Evolutionary conservation across 2,797 vertebrate species (phyloP).

Genomic region (Antrozous pallidus): DNA sequence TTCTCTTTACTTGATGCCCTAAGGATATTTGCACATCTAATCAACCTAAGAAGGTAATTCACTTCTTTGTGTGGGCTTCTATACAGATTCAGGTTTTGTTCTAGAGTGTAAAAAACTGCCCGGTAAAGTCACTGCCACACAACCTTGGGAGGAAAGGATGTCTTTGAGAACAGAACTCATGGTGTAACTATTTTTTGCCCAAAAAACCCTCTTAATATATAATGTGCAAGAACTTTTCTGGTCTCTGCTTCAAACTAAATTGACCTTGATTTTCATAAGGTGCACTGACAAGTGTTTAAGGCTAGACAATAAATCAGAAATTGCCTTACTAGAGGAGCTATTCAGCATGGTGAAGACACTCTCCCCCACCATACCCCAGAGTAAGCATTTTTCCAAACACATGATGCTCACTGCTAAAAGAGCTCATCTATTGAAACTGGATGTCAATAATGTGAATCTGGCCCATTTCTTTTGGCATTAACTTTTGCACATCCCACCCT

Average conservation of each 20-base stretch:
- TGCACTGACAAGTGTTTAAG: slow-evolving; percentile 26
- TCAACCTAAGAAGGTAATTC: slow-evolving; percentile 4
- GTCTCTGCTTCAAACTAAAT: slow-evolving; percentile 51
- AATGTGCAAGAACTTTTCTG: background rate
- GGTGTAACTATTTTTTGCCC: slow-evolving; percentile 34
- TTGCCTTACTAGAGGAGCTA: background rate
- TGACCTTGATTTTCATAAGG: slow-evolving; percentile 37
- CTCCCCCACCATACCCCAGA: background rate
- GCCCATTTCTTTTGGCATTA: background rate
- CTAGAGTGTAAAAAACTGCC: background rate
- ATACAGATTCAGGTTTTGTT: background rate
- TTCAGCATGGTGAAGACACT: background rate
- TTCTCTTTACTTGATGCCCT: background rate
- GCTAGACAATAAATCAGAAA: slow-evolving; percentile 9
- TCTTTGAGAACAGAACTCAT: slow-evolving; percentile 37
- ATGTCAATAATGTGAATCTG: background rate
- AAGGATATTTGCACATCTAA: background rate
- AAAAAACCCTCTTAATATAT: slow-evolving; percentile 42
- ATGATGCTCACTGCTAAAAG: background rate
- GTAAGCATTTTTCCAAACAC: background rate
- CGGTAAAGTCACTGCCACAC: background rate
- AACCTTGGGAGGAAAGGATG: slow-evolving; percentile 37
- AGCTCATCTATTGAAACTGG: background rate
- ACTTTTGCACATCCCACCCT: background rate
- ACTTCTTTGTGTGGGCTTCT: background rate